Base-by-base conservation (phyloP, 1,140 invertebrate species). In the Tigriopus japonicus region DNA sequence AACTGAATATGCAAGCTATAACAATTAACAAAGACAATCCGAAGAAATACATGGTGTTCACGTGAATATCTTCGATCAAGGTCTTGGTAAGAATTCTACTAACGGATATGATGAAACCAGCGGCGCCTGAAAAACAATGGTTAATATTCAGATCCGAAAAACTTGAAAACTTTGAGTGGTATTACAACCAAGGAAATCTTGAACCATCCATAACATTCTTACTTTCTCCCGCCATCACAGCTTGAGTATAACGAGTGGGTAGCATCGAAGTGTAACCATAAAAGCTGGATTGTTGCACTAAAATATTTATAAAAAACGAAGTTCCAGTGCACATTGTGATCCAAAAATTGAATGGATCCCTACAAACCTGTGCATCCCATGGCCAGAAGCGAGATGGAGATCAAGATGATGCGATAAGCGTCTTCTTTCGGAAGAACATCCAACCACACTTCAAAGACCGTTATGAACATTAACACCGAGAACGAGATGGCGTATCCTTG, bases 141-240 rank as follows among this genome's bases (percentile, higher is more conserved):
- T n/a, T 24, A 23, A 59, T 49, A 54, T 14, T 19, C n/a, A n/a
- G n/a, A n/a, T n/a, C n/a, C n/a, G n/a, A n/a, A n/a, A n/a, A n/a
- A n/a, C n/a, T n/a, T n/a, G n/a, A n/a, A n/a, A n/a, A n/a, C n/a
- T n/a, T n/a, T n/a, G n/a, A n/a, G n/a, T n/a, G n/a, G n/a, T n/a
- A n/a, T n/a, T n/a, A n/a, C n/a, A n/a, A n/a, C n/a, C n/a, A n/a
- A n/a, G n/a, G 35, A 42, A 23, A 56, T 53, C 35, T n/a, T 1
- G 14, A 0, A 14, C 14, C 1, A 59, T 41, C 6, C 12, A 59
- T 1, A 10, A 21, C 12, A 59, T 60, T 74, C 78, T 80, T 77
- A 84, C 87, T 92, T 80, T 93, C 89, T 56, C 89, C 89, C 15
- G 84, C 82, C 88, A 93, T 92, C 0, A 93, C 86, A 56, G 87